phyloP scores from a whole-genome alignment of 1,140 invertebrate genomes.

The Drosophila yakuba region DNA sequence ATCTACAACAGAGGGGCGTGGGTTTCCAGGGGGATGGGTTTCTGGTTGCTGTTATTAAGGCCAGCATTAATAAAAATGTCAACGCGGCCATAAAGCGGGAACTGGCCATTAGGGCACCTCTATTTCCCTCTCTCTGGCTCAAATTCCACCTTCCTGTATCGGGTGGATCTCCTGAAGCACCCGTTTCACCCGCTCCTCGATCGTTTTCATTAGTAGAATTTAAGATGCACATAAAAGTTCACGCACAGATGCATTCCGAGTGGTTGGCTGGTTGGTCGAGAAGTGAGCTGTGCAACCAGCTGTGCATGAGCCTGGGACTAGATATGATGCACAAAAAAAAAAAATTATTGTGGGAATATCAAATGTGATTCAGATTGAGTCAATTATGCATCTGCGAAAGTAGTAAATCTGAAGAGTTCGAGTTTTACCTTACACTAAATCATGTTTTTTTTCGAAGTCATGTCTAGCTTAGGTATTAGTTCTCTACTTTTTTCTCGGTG shows the following conservation, averaged over 20 bases:
- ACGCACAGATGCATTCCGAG: constrained; percentile 34
- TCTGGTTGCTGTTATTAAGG: constrained; percentile 50
- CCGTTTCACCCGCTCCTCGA: constrained; percentile 1
- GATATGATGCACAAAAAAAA: not conserved
- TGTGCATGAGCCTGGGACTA: constrained; percentile 10
- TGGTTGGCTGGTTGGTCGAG: constrained; percentile 18
- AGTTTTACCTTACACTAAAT: not conserved
- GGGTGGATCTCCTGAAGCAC: not conserved
- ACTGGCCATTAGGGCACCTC: constrained; percentile 59
- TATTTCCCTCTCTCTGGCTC: constrained; percentile 9
- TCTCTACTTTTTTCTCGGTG: no score
- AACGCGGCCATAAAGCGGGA: constrained; percentile 72
- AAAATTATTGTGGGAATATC: not conserved
- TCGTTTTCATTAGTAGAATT: constrained; percentile 59
- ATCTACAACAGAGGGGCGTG: constrained; percentile 50
- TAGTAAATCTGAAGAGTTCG: not conserved
- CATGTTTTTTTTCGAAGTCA: no score
- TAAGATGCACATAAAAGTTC: constrained; percentile 76
- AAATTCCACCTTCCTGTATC: constrained; percentile 14
- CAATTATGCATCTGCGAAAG: not conserved
- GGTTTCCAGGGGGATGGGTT: constrained; percentile 4
- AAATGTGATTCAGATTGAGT: not conserved
- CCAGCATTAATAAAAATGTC: constrained; percentile 79
- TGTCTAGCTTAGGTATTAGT: no score
- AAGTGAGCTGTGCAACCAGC: constrained; percentile 28